Evolutionary conservation across 2,113 vertebrate genomes (phyloP), one percentile per base, ranked within the genome.

Genomic region (Brachirus orientalis): DNA sequence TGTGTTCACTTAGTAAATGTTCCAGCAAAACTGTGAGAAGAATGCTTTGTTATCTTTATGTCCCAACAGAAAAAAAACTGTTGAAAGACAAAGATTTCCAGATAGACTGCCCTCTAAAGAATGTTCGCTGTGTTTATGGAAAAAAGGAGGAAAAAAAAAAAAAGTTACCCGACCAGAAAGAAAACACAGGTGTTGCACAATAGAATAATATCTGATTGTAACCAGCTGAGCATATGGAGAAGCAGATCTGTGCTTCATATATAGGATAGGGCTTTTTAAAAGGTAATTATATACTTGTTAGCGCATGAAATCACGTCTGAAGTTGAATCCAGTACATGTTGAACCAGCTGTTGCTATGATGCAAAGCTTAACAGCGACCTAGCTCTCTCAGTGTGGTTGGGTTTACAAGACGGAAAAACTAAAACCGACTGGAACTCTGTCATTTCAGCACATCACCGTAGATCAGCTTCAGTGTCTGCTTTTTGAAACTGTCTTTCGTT

Each of bases 1-100:
- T 90, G 72, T 84, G 84, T 87, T 75, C 8, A 69, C 62, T 18
- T 58, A 81, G 67, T 60, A 77, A 85, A 85, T 56, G 82, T 83
- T 83, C 86, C 73, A 57, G 52, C 65, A 68, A 67, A 76, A 73
- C 69, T 58, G 73, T 77, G 85, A 76, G 70, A 86, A 85, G 22
- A 84, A 74, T 65, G 65, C 52, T 63, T 71, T 83, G 74, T 86
- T 79, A 80, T 78, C 80, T 80, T 50, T 38, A 14, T 43, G 68
- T 71, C 50, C n/a, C 50, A 37, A 46, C 33, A 12, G 46, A 52
- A 70, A 57, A 40, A 40, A 40, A 71, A 60, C 53, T 63, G 75
- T 72, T 85, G 69, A 86, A 86, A 51, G 73, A 73, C 46, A 66
- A 65, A 56, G 56, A 79, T 86, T 84, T 63, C 6, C 13, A 67